Evolutionary conservation across 2,113 vertebrate genomes (phyloP).

Genomic region (Lophura nycthemera): DNA sequence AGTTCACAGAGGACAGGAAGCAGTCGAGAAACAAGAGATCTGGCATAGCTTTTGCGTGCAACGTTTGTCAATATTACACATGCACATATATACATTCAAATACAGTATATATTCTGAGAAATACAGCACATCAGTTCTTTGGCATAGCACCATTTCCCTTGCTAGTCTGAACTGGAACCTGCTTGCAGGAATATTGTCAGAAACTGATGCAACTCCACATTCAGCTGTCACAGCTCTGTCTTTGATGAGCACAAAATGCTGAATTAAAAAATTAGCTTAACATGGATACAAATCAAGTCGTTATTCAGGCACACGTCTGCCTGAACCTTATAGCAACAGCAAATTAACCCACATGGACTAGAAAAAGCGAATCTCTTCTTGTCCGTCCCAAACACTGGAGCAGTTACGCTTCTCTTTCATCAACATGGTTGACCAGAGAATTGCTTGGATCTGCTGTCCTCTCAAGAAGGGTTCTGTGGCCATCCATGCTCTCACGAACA

Average conservation of each 20-base stretch:
- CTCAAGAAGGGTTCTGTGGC: conserved; percentile 48
- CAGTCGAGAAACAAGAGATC: neutral
- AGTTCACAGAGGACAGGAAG: neutral
- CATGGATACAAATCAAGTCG: neutral
- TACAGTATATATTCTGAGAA: conserved; percentile 20
- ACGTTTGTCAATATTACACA: neutral
- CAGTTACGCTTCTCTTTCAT: conserved; percentile 58
- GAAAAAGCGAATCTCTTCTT: neutral
- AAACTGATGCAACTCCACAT: neutral
- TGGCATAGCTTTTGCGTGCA: neutral
- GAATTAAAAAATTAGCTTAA: neutral
- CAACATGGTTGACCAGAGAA: conserved; percentile 19
- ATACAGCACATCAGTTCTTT: neutral
- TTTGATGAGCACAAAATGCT: neutral
- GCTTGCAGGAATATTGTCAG: neutral
- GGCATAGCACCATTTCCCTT: neutral
- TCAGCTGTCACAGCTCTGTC: neutral
- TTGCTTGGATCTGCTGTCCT: conserved; percentile 38
- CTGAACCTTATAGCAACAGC: conserved; percentile 30
- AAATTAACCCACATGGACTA: conserved; percentile 44
- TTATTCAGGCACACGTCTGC: neutral
- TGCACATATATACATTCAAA: conserved; percentile 29
- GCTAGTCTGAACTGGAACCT: neutral
- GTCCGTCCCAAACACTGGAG: neutral
- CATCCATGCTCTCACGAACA: neutral